Evolutionary conservation across 2,888 invertebrate species (phyloP).

Genomic region (Lutraria lutraria): DNA sequence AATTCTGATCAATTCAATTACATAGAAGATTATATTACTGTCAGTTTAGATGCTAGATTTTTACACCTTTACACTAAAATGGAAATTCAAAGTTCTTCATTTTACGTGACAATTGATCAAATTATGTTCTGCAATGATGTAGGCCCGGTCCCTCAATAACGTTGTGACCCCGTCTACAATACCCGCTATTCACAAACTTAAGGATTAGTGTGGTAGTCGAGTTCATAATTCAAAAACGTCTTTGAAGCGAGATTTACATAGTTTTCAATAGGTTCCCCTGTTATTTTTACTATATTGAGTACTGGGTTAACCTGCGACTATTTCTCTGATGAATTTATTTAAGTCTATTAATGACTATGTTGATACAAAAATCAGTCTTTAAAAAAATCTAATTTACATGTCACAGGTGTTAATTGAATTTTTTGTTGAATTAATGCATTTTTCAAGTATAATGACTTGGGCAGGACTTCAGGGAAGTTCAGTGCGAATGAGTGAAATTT

Average conservation of each 20-base stretch:
- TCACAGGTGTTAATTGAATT: slow-evolving; percentile 22
- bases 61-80: background rate
- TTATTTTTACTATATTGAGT: slow-evolving; percentile 28
- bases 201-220: slow-evolving; percentile 40
- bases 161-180: slow-evolving; percentile 36
- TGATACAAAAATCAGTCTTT: slow-evolving; percentile 13
- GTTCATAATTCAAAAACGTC: slow-evolving; percentile 42
- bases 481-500: background rate
- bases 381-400: slow-evolving; percentile 7
- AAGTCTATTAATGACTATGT: background rate
- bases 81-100: slow-evolving; percentile 1
- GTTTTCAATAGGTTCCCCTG: slow-evolving; percentile 41
- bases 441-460: slow-evolving; percentile 1
- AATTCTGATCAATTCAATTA: slow-evolving; percentile 3
- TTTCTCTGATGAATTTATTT: slow-evolving; percentile 12
- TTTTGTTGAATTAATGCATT: background rate
- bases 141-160: slow-evolving; percentile 22
- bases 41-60: background rate
- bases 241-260: slow-evolving; percentile 45
- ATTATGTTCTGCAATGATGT: slow-evolving; percentile 31
- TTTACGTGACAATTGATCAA: slow-evolving; percentile 27
- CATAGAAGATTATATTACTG: background rate
- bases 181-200: slow-evolving; percentile 22
- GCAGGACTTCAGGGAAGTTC: background rate
- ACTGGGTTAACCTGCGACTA: slow-evolving; percentile 28